A percentile compares a stretch with the other conserved stretches of the same genome.
Evolutionary conservation across 64 coral and sea anemone genomes (phyloP).

Genomic region (Stylophora pistillata): DNA sequence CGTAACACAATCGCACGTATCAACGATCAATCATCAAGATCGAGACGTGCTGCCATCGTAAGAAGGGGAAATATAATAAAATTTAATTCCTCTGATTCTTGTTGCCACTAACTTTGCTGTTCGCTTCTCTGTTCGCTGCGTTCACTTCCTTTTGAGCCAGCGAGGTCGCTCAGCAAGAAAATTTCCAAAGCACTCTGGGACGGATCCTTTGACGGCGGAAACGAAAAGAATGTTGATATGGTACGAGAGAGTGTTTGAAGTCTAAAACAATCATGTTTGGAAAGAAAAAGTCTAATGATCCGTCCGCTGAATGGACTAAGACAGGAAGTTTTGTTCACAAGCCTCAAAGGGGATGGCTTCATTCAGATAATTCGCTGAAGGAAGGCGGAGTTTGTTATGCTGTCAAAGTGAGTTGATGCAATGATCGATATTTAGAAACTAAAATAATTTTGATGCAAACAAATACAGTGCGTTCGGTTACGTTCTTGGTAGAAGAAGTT

Average conservation of each 20-base stretch:
- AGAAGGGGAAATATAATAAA: too few relatives aligned
- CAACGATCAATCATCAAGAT: too few relatives aligned
- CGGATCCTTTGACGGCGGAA: neutral
- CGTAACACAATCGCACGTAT: too few relatives aligned
- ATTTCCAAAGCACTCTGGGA: constrained; percentile 7
- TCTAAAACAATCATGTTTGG: constrained; percentile 72
- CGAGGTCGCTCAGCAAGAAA: neutral
- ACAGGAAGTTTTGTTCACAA: constrained; percentile 93
- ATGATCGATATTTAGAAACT: neutral
- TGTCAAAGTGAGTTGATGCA: constrained; percentile 62
- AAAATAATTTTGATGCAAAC: neutral
- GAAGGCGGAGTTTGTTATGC: constrained; percentile 99
- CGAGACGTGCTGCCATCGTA: too few relatives aligned
- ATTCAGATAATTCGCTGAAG: constrained; percentile 79
- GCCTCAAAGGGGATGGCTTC: constrained; percentile 90
- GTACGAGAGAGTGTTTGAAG: neutral
- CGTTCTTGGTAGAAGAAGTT: neutral
- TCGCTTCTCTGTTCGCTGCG: too few relatives aligned
- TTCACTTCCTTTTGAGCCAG: neutral
- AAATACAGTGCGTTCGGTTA: neutral
- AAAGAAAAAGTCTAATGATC: constrained; percentile 70
- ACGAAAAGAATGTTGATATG: neutral
- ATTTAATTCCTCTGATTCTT: too few relatives aligned
- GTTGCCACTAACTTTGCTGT: too few relatives aligned
- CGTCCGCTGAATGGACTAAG: constrained; percentile 86